These are phyloP conservation scores for Cheilosia scutellata DNA, from an alignment of 2,888 invertebrate species.

Conservation along the genomic window DNA sequence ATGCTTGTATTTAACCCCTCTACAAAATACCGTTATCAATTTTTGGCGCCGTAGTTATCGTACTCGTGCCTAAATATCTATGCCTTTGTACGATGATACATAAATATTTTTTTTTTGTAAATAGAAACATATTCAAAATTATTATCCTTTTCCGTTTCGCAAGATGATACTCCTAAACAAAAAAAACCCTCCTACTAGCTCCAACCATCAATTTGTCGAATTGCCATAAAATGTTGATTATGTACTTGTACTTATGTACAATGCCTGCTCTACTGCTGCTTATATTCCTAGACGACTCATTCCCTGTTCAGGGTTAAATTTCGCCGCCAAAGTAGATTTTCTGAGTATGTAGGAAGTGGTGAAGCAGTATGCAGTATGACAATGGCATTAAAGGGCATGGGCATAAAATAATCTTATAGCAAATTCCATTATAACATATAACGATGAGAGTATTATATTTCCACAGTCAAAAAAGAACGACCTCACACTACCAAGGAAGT, in stretches of 20 bases:
- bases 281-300: conserved; percentile 38
- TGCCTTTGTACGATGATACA: too few relatives aligned
- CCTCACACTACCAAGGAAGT: conserved; percentile 8
- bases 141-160: background rate
- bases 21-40: too few relatives aligned
- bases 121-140: background rate
- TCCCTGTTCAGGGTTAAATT: conserved; percentile 35
- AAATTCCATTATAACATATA: conserved; percentile 49
- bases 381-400: conserved; percentile 45
- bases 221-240: conserved; percentile 52
- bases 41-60: too few relatives aligned
- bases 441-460: conserved; percentile 37
- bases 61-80: too few relatives aligned
- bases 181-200: conserved; percentile 35
- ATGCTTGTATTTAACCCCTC: too few relatives aligned
- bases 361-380: conserved; percentile 22
- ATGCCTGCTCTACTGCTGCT: conserved; percentile 26
- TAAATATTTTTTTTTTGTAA: too few relatives aligned
- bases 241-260: conserved; percentile 8
- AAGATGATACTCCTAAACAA: conserved; percentile 9
- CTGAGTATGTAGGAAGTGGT: conserved; percentile 26
- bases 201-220: conserved; percentile 44
- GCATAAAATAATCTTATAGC: conserved; percentile 48
- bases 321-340: conserved; percentile 29
- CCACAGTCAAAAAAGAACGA: conserved; percentile 15